phyloP scores from a whole-genome alignment of 1,140 invertebrate genomes.

The Drosophila takahashii region DNA sequence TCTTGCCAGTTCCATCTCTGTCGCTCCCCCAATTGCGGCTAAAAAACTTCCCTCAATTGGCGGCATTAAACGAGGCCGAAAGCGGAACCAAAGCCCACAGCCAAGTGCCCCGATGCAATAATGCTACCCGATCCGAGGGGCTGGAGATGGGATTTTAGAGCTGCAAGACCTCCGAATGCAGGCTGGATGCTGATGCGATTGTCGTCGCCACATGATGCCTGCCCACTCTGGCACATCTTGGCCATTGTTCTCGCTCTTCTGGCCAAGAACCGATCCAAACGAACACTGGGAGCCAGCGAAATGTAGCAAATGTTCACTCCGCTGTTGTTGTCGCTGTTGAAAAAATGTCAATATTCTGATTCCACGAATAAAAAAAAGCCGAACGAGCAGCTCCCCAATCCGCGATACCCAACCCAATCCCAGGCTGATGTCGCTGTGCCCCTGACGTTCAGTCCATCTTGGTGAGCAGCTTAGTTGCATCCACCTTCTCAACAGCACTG shows the following conservation, averaged over 20 bases:
- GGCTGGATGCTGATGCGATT: conserved; percentile 33
- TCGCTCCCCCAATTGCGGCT: conserved; percentile 46
- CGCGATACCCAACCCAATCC: conserved; percentile 20
- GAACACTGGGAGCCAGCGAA: conserved; percentile 60
- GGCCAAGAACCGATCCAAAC: conserved; percentile 17
- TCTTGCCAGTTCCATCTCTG: conserved; percentile 44
- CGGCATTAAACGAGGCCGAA: conserved; percentile 69
- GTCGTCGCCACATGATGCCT: conserved; percentile 72
- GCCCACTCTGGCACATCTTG: conserved; percentile 78
- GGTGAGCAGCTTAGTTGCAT: conserved; percentile 50
- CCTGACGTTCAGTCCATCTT: conserved; percentile 58
- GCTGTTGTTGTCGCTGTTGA: conserved; percentile 45
- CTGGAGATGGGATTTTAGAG: background rate
- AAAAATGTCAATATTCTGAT: conserved; percentile 84
- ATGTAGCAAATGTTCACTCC: conserved; percentile 60
- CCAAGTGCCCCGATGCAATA: conserved; percentile 39
- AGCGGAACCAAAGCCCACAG: conserved; percentile 34
- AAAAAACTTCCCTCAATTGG: conserved; percentile 71
- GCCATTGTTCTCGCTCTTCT: conserved; percentile 63
- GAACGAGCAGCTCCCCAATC: conserved; percentile 37
- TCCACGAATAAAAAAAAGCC: conserved; percentile 71
- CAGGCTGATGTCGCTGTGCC: conserved; percentile 47
- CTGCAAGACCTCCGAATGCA: background rate
- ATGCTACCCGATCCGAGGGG: conserved; percentile 14
- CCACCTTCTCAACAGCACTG: conserved; percentile 28